These are phyloP conservation scores for Charadrius vociferus DNA, from an alignment of 2,113 vertebrate species.

Conservation along the genomic window DNA sequence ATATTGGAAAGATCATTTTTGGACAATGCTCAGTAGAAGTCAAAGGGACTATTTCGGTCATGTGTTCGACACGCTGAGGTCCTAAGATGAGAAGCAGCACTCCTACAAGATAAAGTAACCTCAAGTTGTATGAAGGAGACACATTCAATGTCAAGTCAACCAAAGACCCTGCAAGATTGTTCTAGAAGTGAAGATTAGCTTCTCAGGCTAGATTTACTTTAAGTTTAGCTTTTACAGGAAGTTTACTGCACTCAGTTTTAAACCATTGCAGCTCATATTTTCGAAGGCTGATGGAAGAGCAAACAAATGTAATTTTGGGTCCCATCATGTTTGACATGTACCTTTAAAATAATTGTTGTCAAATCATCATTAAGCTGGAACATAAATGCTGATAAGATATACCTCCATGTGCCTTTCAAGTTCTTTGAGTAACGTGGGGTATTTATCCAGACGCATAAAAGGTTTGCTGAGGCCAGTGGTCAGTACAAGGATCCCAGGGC, in stretches of 20 bases:
- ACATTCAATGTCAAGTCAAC: background rate
- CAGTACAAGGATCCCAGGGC: constrained; percentile 91
- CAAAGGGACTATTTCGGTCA: background rate
- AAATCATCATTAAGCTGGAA: constrained; percentile 63
- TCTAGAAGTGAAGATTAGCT: background rate
- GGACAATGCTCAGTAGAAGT: background rate
- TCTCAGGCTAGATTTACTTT: background rate
- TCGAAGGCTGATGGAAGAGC: background rate
- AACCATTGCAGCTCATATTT: background rate
- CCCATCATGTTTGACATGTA: constrained; percentile 57
- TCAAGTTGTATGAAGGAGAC: background rate
- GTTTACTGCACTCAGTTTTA: background rate
- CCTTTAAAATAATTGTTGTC: constrained; percentile 65
- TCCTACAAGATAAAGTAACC: background rate
- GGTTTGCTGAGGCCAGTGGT: constrained; percentile 98
- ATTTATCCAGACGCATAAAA: constrained; percentile 99
- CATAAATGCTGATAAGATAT: constrained; percentile 70
- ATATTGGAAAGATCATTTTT: background rate
- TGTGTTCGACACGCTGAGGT: fast-evolving
- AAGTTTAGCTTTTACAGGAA: background rate
- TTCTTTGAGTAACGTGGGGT: constrained; percentile 95
- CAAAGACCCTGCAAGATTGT: background rate
- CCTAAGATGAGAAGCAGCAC: background rate
- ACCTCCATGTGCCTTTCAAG: constrained; percentile 99
- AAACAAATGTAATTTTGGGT: constrained; percentile 12